Percentiles rank a stretch among this genome's conserved stretches.
Conservation (phyloP, 2,797 vertebrate species). For the Neolamprologus multifasciatus region DNA sequence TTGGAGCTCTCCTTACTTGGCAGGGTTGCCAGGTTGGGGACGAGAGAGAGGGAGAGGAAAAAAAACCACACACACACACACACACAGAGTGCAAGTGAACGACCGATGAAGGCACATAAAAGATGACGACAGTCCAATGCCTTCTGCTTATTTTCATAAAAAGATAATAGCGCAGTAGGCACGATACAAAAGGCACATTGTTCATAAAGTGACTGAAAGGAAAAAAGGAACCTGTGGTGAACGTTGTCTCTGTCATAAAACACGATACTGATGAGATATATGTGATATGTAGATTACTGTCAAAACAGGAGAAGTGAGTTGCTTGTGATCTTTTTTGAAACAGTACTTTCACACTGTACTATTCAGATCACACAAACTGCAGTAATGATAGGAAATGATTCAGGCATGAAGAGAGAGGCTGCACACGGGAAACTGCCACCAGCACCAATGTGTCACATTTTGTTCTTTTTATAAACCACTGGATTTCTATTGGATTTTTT, state of each 20-base stretch:
- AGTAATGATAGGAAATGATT: conserved; percentile 43
- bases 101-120: conserved; percentile 52
- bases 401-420: conserved; percentile 3
- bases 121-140: conserved; percentile 49
- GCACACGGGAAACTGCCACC: conserved; percentile 39
- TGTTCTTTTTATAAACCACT: conserved; percentile 54
- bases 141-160: conserved; percentile 64
- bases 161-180: conserved; percentile 49
- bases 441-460: conserved; percentile 56
- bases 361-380: conserved; percentile 18
- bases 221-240: conserved; percentile 48
- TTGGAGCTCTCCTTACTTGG: conserved; percentile 49
- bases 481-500: conserved; percentile 19
- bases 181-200: conserved; percentile 57
- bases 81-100: not conserved
- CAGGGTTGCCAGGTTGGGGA: conserved; percentile 49
- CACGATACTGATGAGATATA: conserved; percentile 41
- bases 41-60: not conserved
- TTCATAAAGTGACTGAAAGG: conserved; percentile 48
- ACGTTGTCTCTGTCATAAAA: conserved; percentile 47
- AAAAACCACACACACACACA: not conserved
- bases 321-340: conserved; percentile 30
- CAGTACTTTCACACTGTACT: conserved; percentile 45
- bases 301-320: conserved; percentile 47
- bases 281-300: conserved; percentile 37